Evolutionary conservation across 2,113 vertebrate species (phyloP).

Genomic region (Entosphenus tridentatus): DNA sequence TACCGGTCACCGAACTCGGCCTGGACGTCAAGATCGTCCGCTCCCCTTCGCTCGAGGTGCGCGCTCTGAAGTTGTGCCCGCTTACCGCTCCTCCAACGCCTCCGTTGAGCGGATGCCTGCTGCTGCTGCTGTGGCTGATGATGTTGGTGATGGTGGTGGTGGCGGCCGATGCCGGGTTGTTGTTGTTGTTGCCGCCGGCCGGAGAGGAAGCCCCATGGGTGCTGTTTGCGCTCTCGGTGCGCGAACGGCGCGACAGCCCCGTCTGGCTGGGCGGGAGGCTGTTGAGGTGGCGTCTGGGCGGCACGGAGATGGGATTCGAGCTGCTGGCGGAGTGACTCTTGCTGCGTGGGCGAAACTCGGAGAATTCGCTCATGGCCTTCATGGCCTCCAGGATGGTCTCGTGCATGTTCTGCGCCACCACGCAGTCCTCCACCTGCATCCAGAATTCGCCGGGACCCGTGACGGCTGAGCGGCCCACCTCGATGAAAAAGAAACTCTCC

Average conservation of each 20-base stretch:
- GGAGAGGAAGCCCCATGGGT: too few relatives aligned
- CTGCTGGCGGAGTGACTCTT: conserved; percentile 55
- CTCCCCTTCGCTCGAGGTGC: conserved; percentile 50
- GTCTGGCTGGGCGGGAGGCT: conserved; percentile 48
- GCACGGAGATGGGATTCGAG: conserved; percentile 40
- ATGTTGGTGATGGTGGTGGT: conserved; percentile 31
- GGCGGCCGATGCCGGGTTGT: conserved; percentile 24
- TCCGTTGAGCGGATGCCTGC: too few relatives aligned
- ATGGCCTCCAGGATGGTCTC: conserved; percentile 90
- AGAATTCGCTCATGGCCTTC: conserved; percentile 87
- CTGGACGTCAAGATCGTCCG: conserved; percentile 25
- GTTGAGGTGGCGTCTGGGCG: conserved; percentile 32
- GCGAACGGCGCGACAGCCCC: conserved; percentile 34
- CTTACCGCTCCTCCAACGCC: too few relatives aligned
- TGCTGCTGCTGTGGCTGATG: conserved; percentile 5
- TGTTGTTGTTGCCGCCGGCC: conserved; percentile 12
- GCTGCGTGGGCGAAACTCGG: conserved; percentile 78
- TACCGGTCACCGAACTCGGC: conserved; percentile 39
- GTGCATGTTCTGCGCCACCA: conserved; percentile 94
- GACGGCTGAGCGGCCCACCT: conserved; percentile 71
- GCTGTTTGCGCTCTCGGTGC: conserved; percentile 29
- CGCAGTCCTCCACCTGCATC: conserved; percentile 93
- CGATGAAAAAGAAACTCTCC: conserved; percentile 93
- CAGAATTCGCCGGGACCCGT: conserved; percentile 90
- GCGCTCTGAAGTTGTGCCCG: conserved; percentile 27